phyloP scores from a whole-genome alignment of 2,113 vertebrate species.

The Lophius piscatorius region DNA sequence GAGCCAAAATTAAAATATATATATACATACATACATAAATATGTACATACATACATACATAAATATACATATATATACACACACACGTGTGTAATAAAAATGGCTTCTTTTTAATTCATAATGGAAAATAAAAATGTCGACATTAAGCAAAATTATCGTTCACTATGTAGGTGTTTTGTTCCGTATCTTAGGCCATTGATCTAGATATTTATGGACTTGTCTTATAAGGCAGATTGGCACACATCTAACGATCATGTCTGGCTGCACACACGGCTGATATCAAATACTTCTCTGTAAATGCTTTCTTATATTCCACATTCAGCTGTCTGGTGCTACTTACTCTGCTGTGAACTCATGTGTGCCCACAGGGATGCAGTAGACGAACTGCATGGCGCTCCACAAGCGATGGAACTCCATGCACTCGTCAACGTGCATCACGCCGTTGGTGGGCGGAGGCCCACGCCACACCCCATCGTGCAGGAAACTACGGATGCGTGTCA shows the following conservation, averaged over 20 bases:
- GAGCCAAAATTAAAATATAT: not conserved
- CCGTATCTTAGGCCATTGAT: too few relatives aligned
- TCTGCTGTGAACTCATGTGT: conserved; percentile 98
- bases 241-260: not conserved
- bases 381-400: conserved; percentile 99
- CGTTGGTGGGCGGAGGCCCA: conserved; percentile 95
- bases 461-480: conserved; percentile 97
- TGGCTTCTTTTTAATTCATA: too few relatives aligned
- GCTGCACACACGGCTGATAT: not conserved
- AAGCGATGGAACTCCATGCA: conserved; percentile 98
- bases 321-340: conserved; percentile 77
- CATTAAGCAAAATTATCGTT: too few relatives aligned
- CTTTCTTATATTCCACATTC: too few relatives aligned
- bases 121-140: too few relatives aligned
- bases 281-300: too few relatives aligned
- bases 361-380: conserved; percentile 98
- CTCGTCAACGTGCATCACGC: conserved; percentile 98
- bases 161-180: too few relatives aligned
- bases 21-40: too few relatives aligned
- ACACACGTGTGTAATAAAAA: not conserved
- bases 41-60: too few relatives aligned
- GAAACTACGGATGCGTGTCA: conserved; percentile 96
- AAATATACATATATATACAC: not conserved
- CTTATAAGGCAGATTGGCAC: too few relatives aligned
- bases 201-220: too few relatives aligned